Percentiles rank a stretch among this genome's conserved stretches.
Evolutionary conservation across 2,888 invertebrate genomes (phyloP).

Genomic region (Coenonympha glycerion): DNA sequence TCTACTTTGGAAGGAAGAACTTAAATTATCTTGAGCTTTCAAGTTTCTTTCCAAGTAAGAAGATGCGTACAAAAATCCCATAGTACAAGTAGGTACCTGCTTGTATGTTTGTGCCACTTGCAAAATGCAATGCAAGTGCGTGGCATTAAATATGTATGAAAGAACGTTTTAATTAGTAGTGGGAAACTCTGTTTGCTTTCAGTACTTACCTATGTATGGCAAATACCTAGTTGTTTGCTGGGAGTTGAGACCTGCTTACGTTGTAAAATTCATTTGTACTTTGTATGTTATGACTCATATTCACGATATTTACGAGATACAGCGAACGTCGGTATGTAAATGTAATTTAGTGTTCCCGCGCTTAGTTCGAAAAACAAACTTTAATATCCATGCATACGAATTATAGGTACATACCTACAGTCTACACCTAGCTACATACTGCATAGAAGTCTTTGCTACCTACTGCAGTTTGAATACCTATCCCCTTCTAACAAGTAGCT

Average conservation of each 20-base stretch:
- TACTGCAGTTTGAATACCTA: no score
- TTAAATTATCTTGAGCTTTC: neutral
- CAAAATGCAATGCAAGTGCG: no score
- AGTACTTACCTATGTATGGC: slow-evolving; percentile 35
- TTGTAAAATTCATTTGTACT: neutral
- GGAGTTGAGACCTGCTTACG: neutral
- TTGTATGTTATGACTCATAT: neutral
- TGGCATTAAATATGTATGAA: slow-evolving; percentile 31
- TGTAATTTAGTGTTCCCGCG: no score
- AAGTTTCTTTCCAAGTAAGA: neutral
- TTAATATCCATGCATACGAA: no score
- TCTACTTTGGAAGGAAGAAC: no score
- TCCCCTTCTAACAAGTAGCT: no score
- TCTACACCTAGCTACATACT: no score
- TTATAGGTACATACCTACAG: no score
- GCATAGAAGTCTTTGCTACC: no score
- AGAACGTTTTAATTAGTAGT: slow-evolving; percentile 32
- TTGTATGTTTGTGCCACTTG: slow-evolving; percentile 17
- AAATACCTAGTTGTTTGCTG: slow-evolving; percentile 24
- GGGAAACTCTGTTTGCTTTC: slow-evolving; percentile 32
- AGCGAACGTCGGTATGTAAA: no score
- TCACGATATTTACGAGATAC: neutral
- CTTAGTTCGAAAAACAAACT: no score
- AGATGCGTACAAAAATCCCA: neutral
- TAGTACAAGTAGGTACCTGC: no score